Evolutionary conservation across 2,797 vertebrate species (phyloP).

Genomic region (Coregonus sp.): DNA sequence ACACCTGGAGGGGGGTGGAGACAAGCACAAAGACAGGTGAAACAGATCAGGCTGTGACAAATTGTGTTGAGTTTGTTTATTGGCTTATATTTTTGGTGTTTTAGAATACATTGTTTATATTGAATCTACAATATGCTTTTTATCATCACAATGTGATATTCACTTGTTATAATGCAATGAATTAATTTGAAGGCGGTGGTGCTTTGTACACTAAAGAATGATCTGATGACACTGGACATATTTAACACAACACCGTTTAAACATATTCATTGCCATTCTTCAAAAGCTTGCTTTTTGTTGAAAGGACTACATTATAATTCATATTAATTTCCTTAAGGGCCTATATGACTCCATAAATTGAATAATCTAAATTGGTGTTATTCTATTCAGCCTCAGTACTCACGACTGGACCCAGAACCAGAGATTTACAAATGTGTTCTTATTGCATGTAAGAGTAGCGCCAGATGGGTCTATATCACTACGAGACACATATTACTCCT

Average conservation of each 20-base stretch:
- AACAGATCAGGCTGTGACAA: too few species aligned
- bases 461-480: slow-evolving; percentile 55
- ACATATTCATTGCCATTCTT: slow-evolving; percentile 36
- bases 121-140: neutral
- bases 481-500: slow-evolving; percentile 47
- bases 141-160: neutral
- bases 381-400: slow-evolving; percentile 57
- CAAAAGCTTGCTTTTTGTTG: slow-evolving; percentile 54
- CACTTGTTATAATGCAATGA: neutral
- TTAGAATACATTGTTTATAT: neutral
- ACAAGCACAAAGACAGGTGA: too few species aligned
- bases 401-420: slow-evolving; percentile 19
- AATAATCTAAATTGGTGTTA: slow-evolving; percentile 62
- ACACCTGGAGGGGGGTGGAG: too few species aligned
- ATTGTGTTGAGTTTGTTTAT: slow-evolving; percentile 21
- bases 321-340: slow-evolving; percentile 71
- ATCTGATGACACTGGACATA: slow-evolving; percentile 28
- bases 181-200: neutral
- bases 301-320: slow-evolving; percentile 60
- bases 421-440: slow-evolving; percentile 23
- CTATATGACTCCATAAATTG: slow-evolving; percentile 64
- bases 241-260: slow-evolving; percentile 43
- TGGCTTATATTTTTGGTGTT: slow-evolving; percentile 24
- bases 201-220: slow-evolving; percentile 36
- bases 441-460: slow-evolving; percentile 35